A percentile compares a stretch with the other conserved stretches of the same genome.
phyloP scores from a whole-genome alignment of 2,797 vertebrate genomes.

The Eleutherodactylus coqui region DNA sequence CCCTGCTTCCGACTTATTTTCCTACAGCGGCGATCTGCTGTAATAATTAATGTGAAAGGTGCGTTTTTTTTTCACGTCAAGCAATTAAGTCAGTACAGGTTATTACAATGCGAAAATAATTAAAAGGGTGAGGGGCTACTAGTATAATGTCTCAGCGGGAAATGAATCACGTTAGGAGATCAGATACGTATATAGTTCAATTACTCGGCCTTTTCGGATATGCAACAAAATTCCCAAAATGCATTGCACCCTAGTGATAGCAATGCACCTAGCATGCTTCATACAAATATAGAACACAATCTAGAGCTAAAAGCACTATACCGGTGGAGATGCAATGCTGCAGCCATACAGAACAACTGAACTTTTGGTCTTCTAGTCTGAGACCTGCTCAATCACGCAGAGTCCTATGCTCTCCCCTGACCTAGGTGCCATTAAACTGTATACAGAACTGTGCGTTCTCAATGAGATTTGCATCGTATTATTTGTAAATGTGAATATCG shows the following conservation, averaged over 20 bases:
- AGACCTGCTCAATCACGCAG: not conserved
- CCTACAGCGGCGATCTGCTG: conserved; percentile 10
- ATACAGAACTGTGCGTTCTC: not conserved
- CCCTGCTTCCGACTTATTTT: conserved; percentile 6
- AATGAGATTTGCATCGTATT: not conserved
- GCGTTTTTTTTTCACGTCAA: not conserved
- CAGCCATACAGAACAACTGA: not conserved
- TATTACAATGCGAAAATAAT: conserved; percentile 32
- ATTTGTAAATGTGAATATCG: conserved; percentile 1
- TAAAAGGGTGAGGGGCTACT: not conserved
- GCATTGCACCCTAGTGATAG: conserved; percentile 8
- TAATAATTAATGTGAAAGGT: conserved; percentile 8
- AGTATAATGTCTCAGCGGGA: not conserved
- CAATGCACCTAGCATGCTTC: conserved; percentile 8
- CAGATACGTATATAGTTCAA: not conserved
- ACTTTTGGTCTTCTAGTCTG: not conserved
- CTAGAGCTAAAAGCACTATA: not conserved
- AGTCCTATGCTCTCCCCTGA: not conserved
- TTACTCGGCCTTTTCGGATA: not conserved
- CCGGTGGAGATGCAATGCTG: not conserved
- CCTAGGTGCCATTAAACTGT: not conserved
- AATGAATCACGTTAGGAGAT: conserved; percentile 17
- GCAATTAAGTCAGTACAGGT: conserved; percentile 28
- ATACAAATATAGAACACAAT: not conserved
- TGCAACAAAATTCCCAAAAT: conserved; percentile 23